Conservation (phyloP, 2,888 invertebrate genomes). For the Calephelis perditalis region DNA sequence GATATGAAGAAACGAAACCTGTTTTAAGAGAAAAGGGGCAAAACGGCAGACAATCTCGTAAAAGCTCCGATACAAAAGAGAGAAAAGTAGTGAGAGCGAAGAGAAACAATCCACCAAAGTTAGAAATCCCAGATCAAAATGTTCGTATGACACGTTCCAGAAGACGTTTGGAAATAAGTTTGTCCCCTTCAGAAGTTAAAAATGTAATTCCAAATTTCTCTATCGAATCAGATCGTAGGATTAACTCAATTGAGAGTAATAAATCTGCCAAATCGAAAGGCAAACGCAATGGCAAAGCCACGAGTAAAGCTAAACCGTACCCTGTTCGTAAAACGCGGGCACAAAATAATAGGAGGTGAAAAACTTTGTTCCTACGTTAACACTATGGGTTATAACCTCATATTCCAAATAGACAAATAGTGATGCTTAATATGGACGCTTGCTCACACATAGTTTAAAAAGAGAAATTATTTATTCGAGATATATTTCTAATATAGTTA, state of each 20-base stretch:
- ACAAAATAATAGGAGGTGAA: conserved; percentile 55
- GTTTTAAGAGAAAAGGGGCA: conserved; percentile 67
- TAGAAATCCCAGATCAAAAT: conserved; percentile 39
- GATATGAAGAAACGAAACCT: conserved; percentile 55
- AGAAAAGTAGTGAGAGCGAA: conserved; percentile 50
- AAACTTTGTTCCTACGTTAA: conserved; percentile 23
- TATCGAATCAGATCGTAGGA: conserved; percentile 55
- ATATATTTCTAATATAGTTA: conserved; percentile 42
- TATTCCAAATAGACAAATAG: conserved; percentile 56
- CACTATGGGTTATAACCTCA: conserved; percentile 36
- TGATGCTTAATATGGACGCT: conserved; percentile 51
- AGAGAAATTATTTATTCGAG: conserved; percentile 45
- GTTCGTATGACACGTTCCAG: conserved; percentile 61
- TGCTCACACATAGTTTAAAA: conserved; percentile 42
- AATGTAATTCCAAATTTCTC: conserved; percentile 49
- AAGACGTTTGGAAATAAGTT: conserved; percentile 54
- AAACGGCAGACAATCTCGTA: conserved; percentile 46
- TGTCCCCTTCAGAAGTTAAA: conserved; percentile 58
- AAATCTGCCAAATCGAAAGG: conserved; percentile 37
- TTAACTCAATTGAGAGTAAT: conserved; percentile 52
- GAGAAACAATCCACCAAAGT: conserved; percentile 34
- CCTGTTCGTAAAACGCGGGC: conserved; percentile 47
- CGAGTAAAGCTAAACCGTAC: conserved; percentile 45
- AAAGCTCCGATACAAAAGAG: conserved; percentile 34
- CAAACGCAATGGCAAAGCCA: conserved; percentile 25